These are phyloP conservation scores for Phaethon lepturus DNA, from an alignment of 2,113 vertebrate species.

Conservation along the genomic window DNA sequence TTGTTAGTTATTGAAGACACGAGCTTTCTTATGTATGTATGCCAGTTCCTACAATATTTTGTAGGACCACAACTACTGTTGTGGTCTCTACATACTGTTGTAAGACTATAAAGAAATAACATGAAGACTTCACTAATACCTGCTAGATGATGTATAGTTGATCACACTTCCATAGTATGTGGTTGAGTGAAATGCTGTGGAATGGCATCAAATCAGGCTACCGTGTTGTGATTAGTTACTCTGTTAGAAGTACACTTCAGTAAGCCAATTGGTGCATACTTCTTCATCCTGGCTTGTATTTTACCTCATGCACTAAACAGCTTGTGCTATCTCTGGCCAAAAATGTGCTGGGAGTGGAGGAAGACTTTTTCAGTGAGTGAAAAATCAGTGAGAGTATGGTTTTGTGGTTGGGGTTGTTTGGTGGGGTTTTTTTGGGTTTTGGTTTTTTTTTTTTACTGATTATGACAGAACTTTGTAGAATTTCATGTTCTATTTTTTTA, in stretches of 20 bases:
- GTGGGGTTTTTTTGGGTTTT: no score
- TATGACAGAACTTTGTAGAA: not conserved
- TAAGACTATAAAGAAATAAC: not conserved
- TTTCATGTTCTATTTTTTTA: not conserved
- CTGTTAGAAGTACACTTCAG: not conserved
- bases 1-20: not conserved
- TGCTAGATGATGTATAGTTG: not conserved
- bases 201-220: not conserved
- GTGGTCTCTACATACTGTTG: not conserved
- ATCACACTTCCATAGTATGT: not conserved
- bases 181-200: not conserved
- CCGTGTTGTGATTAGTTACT: not conserved
- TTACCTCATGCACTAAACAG: not conserved
- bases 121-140: not conserved
- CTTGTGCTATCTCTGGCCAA: fast-evolving
- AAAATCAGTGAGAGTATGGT: not conserved
- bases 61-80: no score
- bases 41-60: not conserved
- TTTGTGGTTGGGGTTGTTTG: no score
- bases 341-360: not conserved
- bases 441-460: not conserved
- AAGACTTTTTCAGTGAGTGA: not conserved
- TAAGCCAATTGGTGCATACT: fast-evolving
- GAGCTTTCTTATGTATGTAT: fast-evolving
- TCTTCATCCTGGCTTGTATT: not conserved